phyloP scores from a whole-genome alignment of 2,797 vertebrate species.

The Tolypeutes matacus region DNA sequence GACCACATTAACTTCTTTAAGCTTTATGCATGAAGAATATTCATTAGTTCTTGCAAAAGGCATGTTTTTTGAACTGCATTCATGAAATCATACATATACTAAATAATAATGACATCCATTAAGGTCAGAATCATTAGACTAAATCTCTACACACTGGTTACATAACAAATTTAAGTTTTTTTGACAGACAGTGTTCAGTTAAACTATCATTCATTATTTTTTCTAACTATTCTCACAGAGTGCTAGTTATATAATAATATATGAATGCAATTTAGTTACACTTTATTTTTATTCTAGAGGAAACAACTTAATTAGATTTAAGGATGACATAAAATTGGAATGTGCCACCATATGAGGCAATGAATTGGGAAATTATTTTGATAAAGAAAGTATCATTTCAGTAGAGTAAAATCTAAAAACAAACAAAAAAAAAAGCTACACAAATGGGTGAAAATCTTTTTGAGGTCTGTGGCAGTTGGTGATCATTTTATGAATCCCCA shows the following conservation, averaged over 20 bases:
- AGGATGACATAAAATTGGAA: background rate
- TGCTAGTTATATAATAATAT: background rate
- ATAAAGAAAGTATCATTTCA: background rate
- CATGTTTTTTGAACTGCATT: background rate
- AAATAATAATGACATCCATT: constrained; percentile 42
- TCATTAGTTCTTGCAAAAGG: constrained; percentile 26
- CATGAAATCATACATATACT: background rate
- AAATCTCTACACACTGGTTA: background rate
- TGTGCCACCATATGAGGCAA: background rate
- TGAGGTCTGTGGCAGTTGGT: background rate
- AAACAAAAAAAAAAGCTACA: background rate
- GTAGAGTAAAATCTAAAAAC: background rate
- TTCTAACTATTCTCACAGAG: background rate
- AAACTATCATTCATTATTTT: background rate
- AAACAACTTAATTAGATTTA: background rate
- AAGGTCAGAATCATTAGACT: constrained; percentile 24
- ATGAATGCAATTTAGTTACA: background rate
- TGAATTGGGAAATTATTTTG: constrained; percentile 33
- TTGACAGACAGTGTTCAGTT: constrained; percentile 9
- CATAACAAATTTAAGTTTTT: constrained; percentile 14
- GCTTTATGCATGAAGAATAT: background rate
- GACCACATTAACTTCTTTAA: background rate
- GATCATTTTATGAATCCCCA: too few species aligned
- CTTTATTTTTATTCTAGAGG: constrained; percentile 4
- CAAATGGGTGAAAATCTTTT: background rate